These are phyloP conservation scores for Eupsilia transversa DNA, from an alignment of 2,888 invertebrate species.

Conservation along the genomic window DNA sequence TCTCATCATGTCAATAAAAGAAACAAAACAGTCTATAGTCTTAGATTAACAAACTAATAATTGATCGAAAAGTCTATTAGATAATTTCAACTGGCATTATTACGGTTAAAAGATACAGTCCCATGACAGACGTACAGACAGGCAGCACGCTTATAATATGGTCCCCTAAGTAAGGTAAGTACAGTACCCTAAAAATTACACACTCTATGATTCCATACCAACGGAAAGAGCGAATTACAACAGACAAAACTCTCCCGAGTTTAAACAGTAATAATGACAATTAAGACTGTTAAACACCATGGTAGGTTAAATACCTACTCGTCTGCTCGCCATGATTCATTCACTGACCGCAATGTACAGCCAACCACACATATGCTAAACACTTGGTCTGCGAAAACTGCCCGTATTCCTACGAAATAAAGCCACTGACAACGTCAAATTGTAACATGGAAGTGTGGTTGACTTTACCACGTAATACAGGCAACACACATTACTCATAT, in stretches of 20 bases:
- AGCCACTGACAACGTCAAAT: not conserved
- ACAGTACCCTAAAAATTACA: not conserved
- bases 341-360: conserved; percentile 45
- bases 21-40: not conserved
- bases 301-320: conserved; percentile 46
- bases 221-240: conserved; percentile 20
- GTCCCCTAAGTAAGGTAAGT: no score
- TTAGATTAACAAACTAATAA: not conserved
- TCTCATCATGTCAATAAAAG: not conserved
- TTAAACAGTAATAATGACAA: conserved; percentile 55
- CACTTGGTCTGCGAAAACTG: not conserved
- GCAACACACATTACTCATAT: conserved; percentile 5
- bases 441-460: not conserved
- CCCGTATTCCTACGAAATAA: not conserved
- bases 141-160: not conserved
- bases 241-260: conserved; percentile 25
- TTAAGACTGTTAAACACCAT: conserved; percentile 54
- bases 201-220: not conserved
- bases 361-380: conserved; percentile 5
- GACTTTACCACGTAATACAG: conserved; percentile 14
- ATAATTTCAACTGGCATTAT: not conserved
- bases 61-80: not conserved
- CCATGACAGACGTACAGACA: not conserved
- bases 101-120: not conserved
- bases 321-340: conserved; percentile 54